These are phyloP conservation scores for Platygyra sinensis DNA, from an alignment of 64 coral and sea anemone genomes.

Conservation along the genomic window DNA sequence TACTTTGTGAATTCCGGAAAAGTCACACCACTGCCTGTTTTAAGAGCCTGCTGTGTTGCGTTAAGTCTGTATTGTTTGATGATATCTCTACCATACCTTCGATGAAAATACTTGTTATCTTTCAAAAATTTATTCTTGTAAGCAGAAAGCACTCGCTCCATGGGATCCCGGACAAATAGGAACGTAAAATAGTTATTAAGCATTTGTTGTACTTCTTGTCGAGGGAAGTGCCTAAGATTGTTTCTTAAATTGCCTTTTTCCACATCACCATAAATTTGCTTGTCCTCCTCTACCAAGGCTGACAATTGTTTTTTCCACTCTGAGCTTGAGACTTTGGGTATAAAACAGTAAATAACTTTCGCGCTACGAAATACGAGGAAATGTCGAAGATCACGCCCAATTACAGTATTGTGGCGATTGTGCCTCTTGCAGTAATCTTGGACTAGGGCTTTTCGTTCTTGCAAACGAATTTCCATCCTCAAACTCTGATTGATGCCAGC, in stretches of 20 bases:
- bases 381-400: constrained; percentile 22
- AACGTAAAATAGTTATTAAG: constrained; percentile 33
- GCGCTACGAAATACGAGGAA: neutral
- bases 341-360: constrained; percentile 37
- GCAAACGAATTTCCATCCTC: neutral
- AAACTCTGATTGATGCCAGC: neutral
- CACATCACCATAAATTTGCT: neutral
- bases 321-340: constrained; percentile 31
- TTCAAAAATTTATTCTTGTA: constrained; percentile 39
- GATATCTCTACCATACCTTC: too few species aligned
- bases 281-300: constrained; percentile 15
- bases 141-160: too few species aligned
- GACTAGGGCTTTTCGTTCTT: neutral
- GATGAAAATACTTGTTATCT: too few species aligned
- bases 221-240: neutral
- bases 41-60: neutral
- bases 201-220: neutral
- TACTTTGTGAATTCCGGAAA: constrained; percentile 44
- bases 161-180: constrained; percentile 32
- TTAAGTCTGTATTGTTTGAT: constrained; percentile 6
- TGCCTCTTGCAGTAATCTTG: constrained; percentile 26
- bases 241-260: neutral
- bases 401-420: neutral
- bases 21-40: constrained; percentile 26
- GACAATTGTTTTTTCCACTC: constrained; percentile 20